Evolutionary conservation across 2,797 vertebrate genomes (phyloP).

Genomic region (Helostoma temminkii): DNA sequence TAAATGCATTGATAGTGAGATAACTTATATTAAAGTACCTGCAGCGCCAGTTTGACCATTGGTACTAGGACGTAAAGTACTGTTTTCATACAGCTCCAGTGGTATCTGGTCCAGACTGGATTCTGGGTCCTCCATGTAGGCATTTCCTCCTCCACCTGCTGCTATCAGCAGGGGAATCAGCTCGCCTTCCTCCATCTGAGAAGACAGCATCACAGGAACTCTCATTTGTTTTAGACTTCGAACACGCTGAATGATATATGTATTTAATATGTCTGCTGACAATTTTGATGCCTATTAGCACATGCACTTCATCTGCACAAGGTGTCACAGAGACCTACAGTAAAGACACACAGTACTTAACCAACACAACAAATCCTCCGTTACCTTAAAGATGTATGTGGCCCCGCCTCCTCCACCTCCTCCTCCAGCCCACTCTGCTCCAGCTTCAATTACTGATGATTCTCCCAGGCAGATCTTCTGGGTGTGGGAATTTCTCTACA

Average conservation of each 20-base stretch:
- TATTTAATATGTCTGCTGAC: constrained; percentile 33
- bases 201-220: constrained; percentile 9
- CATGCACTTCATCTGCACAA: not conserved
- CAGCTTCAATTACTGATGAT: constrained; percentile 86
- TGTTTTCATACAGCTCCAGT: constrained; percentile 90
- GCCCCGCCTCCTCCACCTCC: constrained; percentile 93
- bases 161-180: constrained; percentile 90
- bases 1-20: too few species aligned
- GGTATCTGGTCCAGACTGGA: constrained; percentile 75
- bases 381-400: constrained; percentile 90
- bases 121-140: constrained; percentile 88
- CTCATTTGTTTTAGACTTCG: not conserved
- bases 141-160: constrained; percentile 92
- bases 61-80: constrained; percentile 80
- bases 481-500: constrained; percentile 86
- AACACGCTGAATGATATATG: not conserved
- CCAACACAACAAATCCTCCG: not conserved
- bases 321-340: not conserved
- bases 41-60: constrained; percentile 87
- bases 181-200: constrained; percentile 81
- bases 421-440: constrained; percentile 88
- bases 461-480: constrained; percentile 91
- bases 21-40: constrained; percentile 75
- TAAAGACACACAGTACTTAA: not conserved
- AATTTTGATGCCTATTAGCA: constrained; percentile 23